Evolutionary conservation across 2,113 vertebrate species (phyloP).

Genomic region (Lucifuga dentata): DNA sequence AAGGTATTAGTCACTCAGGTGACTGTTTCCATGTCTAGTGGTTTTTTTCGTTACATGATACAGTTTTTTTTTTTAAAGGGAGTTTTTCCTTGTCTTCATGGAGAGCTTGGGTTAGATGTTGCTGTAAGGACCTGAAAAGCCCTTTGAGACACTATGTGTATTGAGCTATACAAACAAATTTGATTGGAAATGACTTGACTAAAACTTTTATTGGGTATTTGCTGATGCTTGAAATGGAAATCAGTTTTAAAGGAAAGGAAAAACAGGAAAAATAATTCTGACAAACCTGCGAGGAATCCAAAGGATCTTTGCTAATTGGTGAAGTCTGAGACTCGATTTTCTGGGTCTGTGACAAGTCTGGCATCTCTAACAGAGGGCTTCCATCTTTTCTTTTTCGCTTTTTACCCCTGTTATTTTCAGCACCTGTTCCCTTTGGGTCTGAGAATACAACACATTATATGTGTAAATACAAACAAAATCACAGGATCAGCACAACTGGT

Average conservation of each 20-base stretch:
- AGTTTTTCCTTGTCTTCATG: too few species aligned
- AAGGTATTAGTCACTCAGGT: too few species aligned
- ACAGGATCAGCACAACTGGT: background rate
- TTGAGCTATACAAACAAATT: too few species aligned
- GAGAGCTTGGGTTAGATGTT: too few species aligned
- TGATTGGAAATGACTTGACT: too few species aligned
- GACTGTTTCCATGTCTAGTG: background rate
- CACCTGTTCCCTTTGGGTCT: conserved; percentile 11
- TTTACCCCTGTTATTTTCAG: background rate
- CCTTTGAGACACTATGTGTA: too few species aligned
- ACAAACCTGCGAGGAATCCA: conserved; percentile 54
- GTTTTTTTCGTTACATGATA: too few species aligned
- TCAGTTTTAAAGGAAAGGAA: background rate
- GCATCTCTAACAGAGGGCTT: conserved; percentile 66
- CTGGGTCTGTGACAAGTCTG: conserved; percentile 59
- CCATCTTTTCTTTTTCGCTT: conserved; percentile 35
- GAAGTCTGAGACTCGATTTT: conserved; percentile 46
- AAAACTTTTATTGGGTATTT: background rate
- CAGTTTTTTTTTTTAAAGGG: too few species aligned
- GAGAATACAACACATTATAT: background rate
- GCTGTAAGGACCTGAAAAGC: too few species aligned
- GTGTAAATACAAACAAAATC: background rate
- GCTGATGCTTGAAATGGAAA: background rate
- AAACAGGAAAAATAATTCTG: background rate
- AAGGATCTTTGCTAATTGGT: conserved; percentile 13